phyloP scores from a whole-genome alignment of 2,797 vertebrate species.

The Eulemur mongoz region DNA sequence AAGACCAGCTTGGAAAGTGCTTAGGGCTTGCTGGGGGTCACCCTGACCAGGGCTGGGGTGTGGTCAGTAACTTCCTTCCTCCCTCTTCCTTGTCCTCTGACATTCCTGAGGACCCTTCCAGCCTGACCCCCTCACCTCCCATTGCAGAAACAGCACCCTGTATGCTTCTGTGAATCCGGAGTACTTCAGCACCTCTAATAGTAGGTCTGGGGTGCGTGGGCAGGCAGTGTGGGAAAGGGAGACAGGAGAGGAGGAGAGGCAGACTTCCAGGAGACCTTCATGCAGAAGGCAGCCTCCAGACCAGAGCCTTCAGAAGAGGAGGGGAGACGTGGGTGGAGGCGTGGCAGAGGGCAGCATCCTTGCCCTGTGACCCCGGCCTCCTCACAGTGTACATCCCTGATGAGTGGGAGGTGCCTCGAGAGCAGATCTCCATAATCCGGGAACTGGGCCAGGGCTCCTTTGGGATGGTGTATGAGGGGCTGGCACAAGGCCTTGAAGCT shows the following conservation, averaged over 20 bases:
- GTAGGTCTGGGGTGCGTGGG: slow-evolving; percentile 77
- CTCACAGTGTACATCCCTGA: slow-evolving; percentile 86
- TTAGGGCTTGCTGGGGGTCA: background rate
- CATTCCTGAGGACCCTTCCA: background rate
- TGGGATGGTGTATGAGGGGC: slow-evolving; percentile 89
- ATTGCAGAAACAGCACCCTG: slow-evolving; percentile 81
- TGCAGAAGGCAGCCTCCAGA: background rate
- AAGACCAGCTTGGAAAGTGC: background rate
- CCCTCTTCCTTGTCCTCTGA: background rate
- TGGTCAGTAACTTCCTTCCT: background rate
- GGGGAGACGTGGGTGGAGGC: background rate
- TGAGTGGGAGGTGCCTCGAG: slow-evolving; percentile 88
- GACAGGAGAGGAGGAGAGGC: background rate
- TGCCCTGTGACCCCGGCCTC: background rate
- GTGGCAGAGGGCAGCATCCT: background rate
- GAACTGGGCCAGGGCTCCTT: slow-evolving; percentile 90
- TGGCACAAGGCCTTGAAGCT: slow-evolving; percentile 78
- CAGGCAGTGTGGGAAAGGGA: background rate
- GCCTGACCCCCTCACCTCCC: background rate
- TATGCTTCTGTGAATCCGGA: slow-evolving; percentile 89
- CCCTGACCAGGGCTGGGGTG: background rate
- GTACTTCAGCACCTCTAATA: slow-evolving; percentile 86
- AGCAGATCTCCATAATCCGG: slow-evolving; percentile 86
- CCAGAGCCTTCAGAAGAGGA: background rate
- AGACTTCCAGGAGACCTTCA: background rate